Evolutionary conservation across 2,888 invertebrate species (phyloP).

Genomic region (Trichogramma evanescens): DNA sequence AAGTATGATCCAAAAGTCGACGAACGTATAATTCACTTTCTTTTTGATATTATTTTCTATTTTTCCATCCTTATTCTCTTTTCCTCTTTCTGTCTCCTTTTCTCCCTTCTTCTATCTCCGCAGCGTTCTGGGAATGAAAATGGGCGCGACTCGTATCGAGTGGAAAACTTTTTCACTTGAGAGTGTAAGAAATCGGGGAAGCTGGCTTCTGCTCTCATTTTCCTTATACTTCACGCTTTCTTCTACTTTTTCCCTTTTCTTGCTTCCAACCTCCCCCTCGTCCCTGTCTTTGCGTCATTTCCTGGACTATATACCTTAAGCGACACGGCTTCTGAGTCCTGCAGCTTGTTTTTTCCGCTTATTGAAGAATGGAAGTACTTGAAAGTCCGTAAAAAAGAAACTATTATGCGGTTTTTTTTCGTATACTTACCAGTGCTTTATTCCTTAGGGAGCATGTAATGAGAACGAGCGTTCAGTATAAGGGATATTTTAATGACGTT

Average conservation of each 20-base stretch:
- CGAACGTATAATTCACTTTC: slow-evolving; percentile 31
- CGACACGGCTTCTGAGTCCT: background rate
- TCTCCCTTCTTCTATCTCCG: background rate
- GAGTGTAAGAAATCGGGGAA: slow-evolving; percentile 3
- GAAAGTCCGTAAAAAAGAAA: too few species aligned
- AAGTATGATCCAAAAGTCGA: background rate
- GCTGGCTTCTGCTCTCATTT: slow-evolving; percentile 20
- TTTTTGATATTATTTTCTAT: slow-evolving; percentile 35
- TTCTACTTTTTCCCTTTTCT: background rate
- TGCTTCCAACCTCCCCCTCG: background rate
- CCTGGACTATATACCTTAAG: background rate
- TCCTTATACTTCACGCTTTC: slow-evolving; percentile 11
- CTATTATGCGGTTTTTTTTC: too few species aligned
- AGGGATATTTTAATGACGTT: too few species aligned
- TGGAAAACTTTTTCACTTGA: slow-evolving; percentile 18
- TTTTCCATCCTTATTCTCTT: slow-evolving; percentile 16
- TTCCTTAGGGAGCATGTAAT: too few species aligned
- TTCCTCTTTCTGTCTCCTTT: background rate
- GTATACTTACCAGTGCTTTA: too few species aligned
- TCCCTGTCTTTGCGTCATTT: background rate
- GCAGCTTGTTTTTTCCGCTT: background rate
- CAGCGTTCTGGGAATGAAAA: background rate
- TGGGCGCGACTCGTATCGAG: slow-evolving; percentile 5
- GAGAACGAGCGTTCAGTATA: too few species aligned
- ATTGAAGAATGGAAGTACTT: too few species aligned